Evolutionary conservation across 2,113 vertebrate genomes (phyloP).

Genomic region (Syngnathoides biaculeatus): DNA sequence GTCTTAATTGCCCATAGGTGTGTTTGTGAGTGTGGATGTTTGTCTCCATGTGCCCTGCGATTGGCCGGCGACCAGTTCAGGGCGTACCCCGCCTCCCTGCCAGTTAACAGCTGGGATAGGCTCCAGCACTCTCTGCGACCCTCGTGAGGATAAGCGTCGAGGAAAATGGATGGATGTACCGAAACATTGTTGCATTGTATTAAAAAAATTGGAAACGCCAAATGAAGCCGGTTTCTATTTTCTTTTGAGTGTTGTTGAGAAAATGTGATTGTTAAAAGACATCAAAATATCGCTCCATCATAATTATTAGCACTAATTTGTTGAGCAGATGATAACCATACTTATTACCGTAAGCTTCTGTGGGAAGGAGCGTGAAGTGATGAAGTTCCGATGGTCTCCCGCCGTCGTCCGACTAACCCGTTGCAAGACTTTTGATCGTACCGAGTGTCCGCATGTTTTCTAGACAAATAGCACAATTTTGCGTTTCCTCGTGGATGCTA

Average conservation of each 20-base stretch:
- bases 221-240: neutral
- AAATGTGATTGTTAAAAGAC: too few relatives aligned
- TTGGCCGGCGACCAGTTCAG: too few relatives aligned
- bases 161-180: too few relatives aligned
- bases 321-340: neutral
- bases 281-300: neutral
- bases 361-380: neutral
- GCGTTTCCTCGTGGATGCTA: slow-evolving; percentile 10
- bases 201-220: too few relatives aligned
- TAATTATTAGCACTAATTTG: neutral
- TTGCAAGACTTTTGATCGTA: slow-evolving; percentile 7
- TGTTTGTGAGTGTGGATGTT: too few relatives aligned
- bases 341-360: neutral
- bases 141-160: too few relatives aligned
- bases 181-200: neutral
- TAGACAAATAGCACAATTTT: neutral
- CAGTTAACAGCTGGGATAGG: too few relatives aligned
- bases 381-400: neutral
- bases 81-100: too few relatives aligned
- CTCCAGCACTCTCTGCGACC: too few relatives aligned
- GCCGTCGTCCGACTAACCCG: neutral
- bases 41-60: too few relatives aligned
- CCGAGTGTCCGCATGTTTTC: slow-evolving; percentile 42
- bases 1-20: too few relatives aligned
- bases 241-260: too few relatives aligned